Evolutionary conservation across 1,140 invertebrate genomes (phyloP).

Genomic region (Drosophila parvula): DNA sequence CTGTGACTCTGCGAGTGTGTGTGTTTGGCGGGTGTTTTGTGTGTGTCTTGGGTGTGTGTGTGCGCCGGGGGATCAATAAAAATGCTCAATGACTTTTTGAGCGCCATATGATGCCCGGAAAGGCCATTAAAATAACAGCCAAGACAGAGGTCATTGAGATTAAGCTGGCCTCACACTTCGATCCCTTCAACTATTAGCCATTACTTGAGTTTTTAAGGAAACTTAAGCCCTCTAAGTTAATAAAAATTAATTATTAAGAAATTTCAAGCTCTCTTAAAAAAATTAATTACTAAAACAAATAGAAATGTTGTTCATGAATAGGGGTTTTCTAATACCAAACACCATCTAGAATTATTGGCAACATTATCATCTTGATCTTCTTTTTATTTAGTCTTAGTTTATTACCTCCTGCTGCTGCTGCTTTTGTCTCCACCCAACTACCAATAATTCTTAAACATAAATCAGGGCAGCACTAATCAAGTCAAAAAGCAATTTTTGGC

Average conservation of each 20-base stretch:
- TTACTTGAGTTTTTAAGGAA: neutral
- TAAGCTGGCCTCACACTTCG: neutral
- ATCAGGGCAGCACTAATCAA: slow-evolving; percentile 2
- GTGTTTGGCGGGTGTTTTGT: slow-evolving; percentile 5
- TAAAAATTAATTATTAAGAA: too few species aligned
- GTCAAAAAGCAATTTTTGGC: slow-evolving; percentile 6
- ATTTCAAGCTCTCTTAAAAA: too few species aligned
- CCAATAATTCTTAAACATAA: neutral
- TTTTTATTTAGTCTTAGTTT: neutral
- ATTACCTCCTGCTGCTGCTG: neutral
- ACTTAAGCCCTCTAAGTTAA: too few species aligned
- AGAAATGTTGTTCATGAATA: too few species aligned
- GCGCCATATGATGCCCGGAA: slow-evolving; percentile 57
- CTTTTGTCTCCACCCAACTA: neutral
- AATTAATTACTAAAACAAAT: too few species aligned
- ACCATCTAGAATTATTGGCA: too few species aligned
- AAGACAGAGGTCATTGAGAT: slow-evolving; percentile 25
- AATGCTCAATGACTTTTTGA: slow-evolving; percentile 59
- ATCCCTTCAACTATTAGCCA: neutral
- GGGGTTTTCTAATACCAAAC: too few species aligned
- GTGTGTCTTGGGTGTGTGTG: slow-evolving; percentile 2
- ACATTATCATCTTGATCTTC: neutral
- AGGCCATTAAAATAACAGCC: slow-evolving; percentile 45
- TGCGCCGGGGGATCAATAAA: slow-evolving; percentile 60
- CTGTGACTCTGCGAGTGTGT: slow-evolving; percentile 21